A percentile compares a stretch with the other conserved stretches of the same genome.
These are phyloP conservation scores for Notamacropus eugenii DNA, from an alignment of 2,797 vertebrate species.

Conservation along the genomic window DNA sequence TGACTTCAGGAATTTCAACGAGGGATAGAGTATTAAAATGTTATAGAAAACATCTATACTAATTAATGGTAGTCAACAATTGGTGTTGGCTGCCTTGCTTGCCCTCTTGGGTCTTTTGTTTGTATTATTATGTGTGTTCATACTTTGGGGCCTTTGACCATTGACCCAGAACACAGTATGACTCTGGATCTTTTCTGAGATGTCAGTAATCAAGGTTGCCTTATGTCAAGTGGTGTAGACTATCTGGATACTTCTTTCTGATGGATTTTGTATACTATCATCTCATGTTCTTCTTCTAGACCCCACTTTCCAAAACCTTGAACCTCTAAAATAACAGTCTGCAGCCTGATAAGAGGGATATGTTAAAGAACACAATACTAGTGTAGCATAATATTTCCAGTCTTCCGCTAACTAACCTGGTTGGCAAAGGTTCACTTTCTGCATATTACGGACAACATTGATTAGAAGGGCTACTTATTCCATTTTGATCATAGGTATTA, in stretches of 20 bases:
- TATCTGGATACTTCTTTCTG: not conserved
- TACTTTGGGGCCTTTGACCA: not conserved
- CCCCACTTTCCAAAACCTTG: not conserved
- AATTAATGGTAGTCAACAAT: not conserved
- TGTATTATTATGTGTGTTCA: not conserved
- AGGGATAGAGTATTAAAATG: not conserved
- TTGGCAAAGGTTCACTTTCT: not conserved
- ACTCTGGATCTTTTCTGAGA: not conserved
- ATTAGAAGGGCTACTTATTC: not conserved
- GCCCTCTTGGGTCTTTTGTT: not conserved
- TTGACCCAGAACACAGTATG: not conserved
- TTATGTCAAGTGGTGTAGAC: not conserved
- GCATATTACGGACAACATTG: not conserved
- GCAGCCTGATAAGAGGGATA: not conserved
- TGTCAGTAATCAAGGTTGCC: not conserved
- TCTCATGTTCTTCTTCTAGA: not conserved
- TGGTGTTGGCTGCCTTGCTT: not conserved
- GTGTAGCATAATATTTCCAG: not conserved
- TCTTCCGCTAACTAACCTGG: not conserved
- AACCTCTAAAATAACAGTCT: not conserved
- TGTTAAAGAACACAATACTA: not conserved
- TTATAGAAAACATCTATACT: not conserved
- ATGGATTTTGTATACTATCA: not conserved
- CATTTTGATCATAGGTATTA: not conserved
- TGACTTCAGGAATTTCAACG: not conserved